These are phyloP conservation scores for Acestrorhynchus altus DNA, from an alignment of 2,797 vertebrate genomes.

Conservation along the genomic window DNA sequence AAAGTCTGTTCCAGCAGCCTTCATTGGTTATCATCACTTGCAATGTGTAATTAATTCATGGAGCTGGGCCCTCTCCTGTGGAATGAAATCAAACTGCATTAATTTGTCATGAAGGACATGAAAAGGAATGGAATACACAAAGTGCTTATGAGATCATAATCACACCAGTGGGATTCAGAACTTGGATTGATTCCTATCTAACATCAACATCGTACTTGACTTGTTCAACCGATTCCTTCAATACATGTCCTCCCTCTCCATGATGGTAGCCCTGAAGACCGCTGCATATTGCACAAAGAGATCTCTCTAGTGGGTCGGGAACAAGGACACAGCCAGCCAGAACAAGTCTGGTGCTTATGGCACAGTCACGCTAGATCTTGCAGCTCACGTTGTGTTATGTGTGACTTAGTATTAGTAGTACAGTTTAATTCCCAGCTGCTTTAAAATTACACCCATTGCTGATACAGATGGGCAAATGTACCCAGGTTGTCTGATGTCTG, in stretches of 20 bases:
- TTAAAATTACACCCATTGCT: too few species aligned
- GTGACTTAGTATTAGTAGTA: too few species aligned
- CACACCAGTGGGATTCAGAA: background rate
- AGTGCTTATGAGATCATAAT: conserved; percentile 10
- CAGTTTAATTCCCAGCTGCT: too few species aligned
- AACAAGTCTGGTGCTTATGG: background rate
- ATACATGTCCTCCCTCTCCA: background rate
- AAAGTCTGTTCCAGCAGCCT: conserved; percentile 23
- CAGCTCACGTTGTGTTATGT: too few species aligned
- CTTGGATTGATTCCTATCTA: conserved; percentile 28
- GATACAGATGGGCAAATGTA: too few species aligned
- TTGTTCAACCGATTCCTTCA: background rate
- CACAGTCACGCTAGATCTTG: background rate
- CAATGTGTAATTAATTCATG: conserved; percentile 24
- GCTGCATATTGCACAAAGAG: background rate
- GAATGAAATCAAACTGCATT: conserved; percentile 26
- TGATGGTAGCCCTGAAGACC: background rate
- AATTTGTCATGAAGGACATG: conserved; percentile 39
- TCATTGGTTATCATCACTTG: conserved; percentile 2
- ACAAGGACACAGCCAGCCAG: background rate
- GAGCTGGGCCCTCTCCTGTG: conserved; percentile 7
- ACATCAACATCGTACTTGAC: conserved; percentile 10
- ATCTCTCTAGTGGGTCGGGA: background rate
- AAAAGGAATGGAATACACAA: conserved; percentile 24
- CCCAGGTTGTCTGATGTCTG: too few species aligned